phyloP scores from a whole-genome alignment of 2,888 invertebrate genomes.

The Drosophila algonquin region DNA sequence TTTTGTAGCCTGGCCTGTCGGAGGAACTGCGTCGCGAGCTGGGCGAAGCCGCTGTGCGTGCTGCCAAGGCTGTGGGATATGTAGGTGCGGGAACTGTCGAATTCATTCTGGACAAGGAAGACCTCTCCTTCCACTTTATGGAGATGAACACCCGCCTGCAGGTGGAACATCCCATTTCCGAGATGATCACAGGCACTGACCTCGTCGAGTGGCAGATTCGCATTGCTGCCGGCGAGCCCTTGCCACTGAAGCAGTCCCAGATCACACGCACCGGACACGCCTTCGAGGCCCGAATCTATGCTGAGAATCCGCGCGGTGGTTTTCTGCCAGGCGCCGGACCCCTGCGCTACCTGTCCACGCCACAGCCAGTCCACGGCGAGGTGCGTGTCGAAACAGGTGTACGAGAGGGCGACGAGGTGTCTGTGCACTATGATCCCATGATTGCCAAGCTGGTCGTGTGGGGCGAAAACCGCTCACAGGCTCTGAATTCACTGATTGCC shows the following conservation, averaged over 20 bases:
- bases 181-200: constrained; percentile 98
- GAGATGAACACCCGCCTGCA: constrained; percentile 99
- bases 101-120: constrained; percentile 95
- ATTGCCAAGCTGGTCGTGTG: constrained; percentile 99
- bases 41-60: constrained; percentile 95
- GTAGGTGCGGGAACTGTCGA: constrained; percentile 99
- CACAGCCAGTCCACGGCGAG: constrained; percentile 85
- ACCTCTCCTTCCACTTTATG: constrained; percentile 98
- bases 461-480: constrained; percentile 92
- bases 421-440: constrained; percentile 99
- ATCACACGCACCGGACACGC: constrained; percentile 93
- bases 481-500: constrained; percentile 90
- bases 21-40: constrained; percentile 89
- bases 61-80: constrained; percentile 97
- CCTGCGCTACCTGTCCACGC: constrained; percentile 90
- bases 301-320: constrained; percentile 92
- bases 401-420: constrained; percentile 95
- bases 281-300: constrained; percentile 98
- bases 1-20: constrained; percentile 91
- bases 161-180: constrained; percentile 98
- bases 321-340: constrained; percentile 98
- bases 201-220: constrained; percentile 98
- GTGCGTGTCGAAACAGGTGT: constrained; percentile 96
- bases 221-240: constrained; percentile 93
- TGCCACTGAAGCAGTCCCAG: constrained; percentile 92